phyloP scores from a whole-genome alignment of 2,888 invertebrate species.

The Ophion ventricosus region DNA sequence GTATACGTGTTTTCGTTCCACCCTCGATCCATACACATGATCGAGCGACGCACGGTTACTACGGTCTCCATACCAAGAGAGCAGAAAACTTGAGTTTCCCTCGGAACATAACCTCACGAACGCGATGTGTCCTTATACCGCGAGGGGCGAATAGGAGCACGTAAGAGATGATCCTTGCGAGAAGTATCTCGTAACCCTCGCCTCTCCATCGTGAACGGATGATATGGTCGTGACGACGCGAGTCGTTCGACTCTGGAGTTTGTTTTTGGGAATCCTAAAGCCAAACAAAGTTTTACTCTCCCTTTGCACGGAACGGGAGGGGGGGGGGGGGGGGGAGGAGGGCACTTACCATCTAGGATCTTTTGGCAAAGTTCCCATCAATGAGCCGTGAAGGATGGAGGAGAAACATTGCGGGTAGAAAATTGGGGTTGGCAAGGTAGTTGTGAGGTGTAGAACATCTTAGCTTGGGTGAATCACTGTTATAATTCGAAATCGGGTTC shows the following conservation, averaged over 20 bases:
- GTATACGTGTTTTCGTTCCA: conserved; percentile 57
- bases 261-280: neutral
- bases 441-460: neutral
- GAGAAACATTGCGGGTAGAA: neutral
- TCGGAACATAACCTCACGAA: neutral
- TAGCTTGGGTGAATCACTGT: neutral
- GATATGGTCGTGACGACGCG: conserved; percentile 28
- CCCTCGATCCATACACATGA: conserved; percentile 26
- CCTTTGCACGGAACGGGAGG: conserved; percentile 7
- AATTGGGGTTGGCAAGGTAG: neutral
- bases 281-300: conserved; percentile 1
- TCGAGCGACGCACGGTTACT: conserved; percentile 28
- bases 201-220: conserved; percentile 6
- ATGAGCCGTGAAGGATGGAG: neutral
- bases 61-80: conserved; percentile 19
- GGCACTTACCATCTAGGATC: neutral
- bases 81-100: conserved; percentile 21
- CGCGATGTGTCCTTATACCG: conserved; percentile 21
- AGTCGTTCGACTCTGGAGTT: conserved; percentile 24
- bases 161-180: conserved; percentile 45
- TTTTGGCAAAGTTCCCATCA: neutral
- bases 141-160: conserved; percentile 47
- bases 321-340: no score
- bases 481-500: neutral
- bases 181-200: conserved; percentile 40